A percentile compares a stretch with the other conserved stretches of the same genome.
Evolutionary conservation across 2,797 vertebrate genomes (phyloP).

Genomic region (Anisognathus igniventris): DNA sequence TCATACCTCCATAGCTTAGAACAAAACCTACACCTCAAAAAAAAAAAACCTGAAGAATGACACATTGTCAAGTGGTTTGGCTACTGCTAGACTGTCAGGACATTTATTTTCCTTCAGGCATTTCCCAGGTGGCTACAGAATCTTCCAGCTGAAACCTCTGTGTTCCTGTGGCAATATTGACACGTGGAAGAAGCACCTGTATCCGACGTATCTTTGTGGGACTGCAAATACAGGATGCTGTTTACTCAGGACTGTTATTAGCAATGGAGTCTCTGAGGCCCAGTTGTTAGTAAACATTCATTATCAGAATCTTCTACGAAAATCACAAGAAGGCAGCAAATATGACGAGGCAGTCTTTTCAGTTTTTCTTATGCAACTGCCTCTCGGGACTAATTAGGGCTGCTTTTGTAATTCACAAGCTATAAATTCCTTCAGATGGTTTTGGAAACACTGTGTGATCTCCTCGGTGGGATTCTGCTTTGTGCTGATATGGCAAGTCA

Average conservation of each 20-base stretch:
- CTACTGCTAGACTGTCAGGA: background rate
- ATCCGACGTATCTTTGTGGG: slow-evolving; percentile 6
- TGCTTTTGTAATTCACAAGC: slow-evolving; percentile 70
- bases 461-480: slow-evolving; percentile 18
- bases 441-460: slow-evolving; percentile 53
- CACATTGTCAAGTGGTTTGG: background rate
- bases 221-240: slow-evolving; percentile 34
- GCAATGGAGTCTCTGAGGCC: slow-evolving; percentile 45
- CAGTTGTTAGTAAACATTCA: slow-evolving; percentile 64
- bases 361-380: slow-evolving; percentile 62
- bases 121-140: background rate
- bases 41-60: background rate
- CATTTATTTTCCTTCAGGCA: background rate
- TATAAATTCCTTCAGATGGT: slow-evolving; percentile 64
- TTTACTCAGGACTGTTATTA: slow-evolving; percentile 56
- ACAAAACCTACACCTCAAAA: background rate
- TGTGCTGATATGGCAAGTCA: slow-evolving; percentile 48
- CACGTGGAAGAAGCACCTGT: background rate
- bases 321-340: slow-evolving; percentile 57
- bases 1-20: background rate
- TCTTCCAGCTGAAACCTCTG: slow-evolving; percentile 8
- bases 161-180: background rate
- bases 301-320: slow-evolving; percentile 49
- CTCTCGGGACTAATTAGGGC: slow-evolving; percentile 73
- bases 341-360: slow-evolving; percentile 51